Percentiles rank a stretch among this genome's conserved stretches.
phyloP scores from a whole-genome alignment of 2,888 invertebrate species.

The Buathra laborator region DNA sequence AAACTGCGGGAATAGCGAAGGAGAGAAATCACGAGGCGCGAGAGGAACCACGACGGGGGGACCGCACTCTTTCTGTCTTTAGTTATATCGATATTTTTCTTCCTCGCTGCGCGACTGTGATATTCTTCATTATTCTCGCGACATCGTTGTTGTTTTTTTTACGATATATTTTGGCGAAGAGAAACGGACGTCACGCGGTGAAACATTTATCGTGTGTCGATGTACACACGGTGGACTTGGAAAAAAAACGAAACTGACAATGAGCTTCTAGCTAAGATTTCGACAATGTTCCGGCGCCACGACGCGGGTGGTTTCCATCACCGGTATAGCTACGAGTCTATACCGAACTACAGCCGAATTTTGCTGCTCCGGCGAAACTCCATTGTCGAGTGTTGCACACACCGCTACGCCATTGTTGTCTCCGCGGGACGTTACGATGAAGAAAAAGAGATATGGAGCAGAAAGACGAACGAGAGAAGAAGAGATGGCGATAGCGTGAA shows the following conservation, averaged over 20 bases:
- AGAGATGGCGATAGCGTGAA: slow-evolving; percentile 5
- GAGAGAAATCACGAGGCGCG: slow-evolving; percentile 33
- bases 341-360: not conserved
- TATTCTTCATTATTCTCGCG: not conserved
- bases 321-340: slow-evolving; percentile 12
- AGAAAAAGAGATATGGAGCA: slow-evolving; percentile 43
- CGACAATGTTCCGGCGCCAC: slow-evolving; percentile 72
- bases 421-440: slow-evolving; percentile 60
- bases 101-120: not conserved
- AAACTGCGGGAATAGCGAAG: slow-evolving; percentile 59
- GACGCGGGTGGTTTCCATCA: slow-evolving; percentile 76
- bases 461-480: slow-evolving; percentile 5
- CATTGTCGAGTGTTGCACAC: slow-evolving; percentile 69
- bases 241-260: slow-evolving; percentile 14
- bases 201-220: not conserved
- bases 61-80: slow-evolving; percentile 9
- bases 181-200: not conserved
- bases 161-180: not conserved
- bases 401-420: slow-evolving; percentile 74
- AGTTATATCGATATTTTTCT: not conserved
- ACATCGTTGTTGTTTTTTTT: not conserved
- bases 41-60: slow-evolving; percentile 11
- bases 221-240: not conserved
- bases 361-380: slow-evolving; percentile 46
- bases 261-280: slow-evolving; percentile 50